These are phyloP conservation scores for Xanthia icteritia DNA, from an alignment of 2,888 invertebrate species.

Conservation along the genomic window DNA sequence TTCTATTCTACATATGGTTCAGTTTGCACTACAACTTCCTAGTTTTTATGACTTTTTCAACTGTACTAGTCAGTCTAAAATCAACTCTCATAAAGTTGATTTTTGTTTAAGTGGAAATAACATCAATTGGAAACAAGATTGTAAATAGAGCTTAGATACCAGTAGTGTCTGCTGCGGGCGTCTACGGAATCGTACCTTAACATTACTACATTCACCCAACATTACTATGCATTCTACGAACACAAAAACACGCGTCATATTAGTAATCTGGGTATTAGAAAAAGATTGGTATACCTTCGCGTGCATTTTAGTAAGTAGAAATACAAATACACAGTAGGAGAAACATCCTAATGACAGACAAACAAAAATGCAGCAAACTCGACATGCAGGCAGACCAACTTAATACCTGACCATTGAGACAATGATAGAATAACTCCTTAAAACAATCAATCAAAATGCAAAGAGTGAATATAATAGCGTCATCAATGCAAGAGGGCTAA, in stretches of 20 bases:
- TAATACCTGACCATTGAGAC: neutral
- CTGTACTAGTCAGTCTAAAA: no score
- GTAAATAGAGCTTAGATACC: no score
- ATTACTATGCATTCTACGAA: neutral
- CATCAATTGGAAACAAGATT: no score
- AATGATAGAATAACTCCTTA: neutral
- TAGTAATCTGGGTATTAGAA: neutral
- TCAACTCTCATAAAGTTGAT: no score
- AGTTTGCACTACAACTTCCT: no score
- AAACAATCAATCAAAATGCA: neutral
- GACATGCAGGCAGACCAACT: neutral
- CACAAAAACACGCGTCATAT: neutral
- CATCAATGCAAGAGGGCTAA: conserved; percentile 27
- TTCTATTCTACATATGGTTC: no score
- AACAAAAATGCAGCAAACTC: neutral
- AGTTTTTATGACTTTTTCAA: no score
- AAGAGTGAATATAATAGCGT: neutral
- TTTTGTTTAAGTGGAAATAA: no score
- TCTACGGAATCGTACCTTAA: no score
- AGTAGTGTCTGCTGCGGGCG: no score
- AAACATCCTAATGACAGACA: neutral
- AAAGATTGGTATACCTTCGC: neutral
- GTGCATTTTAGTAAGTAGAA: neutral
- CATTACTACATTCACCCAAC: neutral
- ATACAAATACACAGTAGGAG: neutral